A percentile compares a stretch with the other conserved stretches of the same genome.
These are phyloP conservation scores for Notamacropus eugenii DNA, from an alignment of 2,797 vertebrate genomes.

Conservation along the genomic window DNA sequence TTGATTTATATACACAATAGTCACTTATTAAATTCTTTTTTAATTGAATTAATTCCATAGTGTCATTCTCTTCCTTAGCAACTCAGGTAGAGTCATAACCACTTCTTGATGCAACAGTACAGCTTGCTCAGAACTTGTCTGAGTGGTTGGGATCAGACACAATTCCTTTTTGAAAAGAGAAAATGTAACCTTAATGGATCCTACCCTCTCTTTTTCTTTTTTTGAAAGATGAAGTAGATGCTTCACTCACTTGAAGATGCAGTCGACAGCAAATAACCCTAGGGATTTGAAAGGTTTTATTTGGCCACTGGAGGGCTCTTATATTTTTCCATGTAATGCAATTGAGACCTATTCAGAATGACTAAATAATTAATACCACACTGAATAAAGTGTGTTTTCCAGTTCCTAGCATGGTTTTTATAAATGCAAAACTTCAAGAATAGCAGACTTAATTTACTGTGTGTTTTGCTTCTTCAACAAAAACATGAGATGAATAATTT, in stretches of 20 bases:
- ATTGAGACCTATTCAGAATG: conserved; percentile 73
- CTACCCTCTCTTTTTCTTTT: conserved; percentile 40
- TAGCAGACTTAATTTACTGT: conserved; percentile 76
- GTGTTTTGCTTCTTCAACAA: conserved; percentile 77
- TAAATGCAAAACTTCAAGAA: conserved; percentile 68
- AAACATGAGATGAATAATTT: conserved; percentile 75
- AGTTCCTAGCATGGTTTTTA: conserved; percentile 56
- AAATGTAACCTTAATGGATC: conserved; percentile 53
- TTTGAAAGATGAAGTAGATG: conserved; percentile 49
- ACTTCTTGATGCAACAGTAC: conserved; percentile 49
- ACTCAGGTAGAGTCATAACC: conserved; percentile 41
- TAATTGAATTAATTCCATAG: neutral
- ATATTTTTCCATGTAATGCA: conserved; percentile 67
- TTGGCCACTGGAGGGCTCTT: conserved; percentile 78
- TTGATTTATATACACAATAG: neutral
- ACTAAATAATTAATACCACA: conserved; percentile 77
- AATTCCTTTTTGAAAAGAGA: conserved; percentile 56
- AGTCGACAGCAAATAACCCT: conserved; percentile 50
- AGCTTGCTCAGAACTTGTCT: conserved; percentile 57
- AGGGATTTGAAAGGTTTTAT: conserved; percentile 70
- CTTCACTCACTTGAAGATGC: conserved; percentile 57
- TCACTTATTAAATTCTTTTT: neutral
- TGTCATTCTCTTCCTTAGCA: neutral
- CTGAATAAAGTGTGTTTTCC: conserved; percentile 48
- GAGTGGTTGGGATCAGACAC: conserved; percentile 67